Conservation (phyloP, 2,888 invertebrate species). For the Hyles lineata region DNA sequence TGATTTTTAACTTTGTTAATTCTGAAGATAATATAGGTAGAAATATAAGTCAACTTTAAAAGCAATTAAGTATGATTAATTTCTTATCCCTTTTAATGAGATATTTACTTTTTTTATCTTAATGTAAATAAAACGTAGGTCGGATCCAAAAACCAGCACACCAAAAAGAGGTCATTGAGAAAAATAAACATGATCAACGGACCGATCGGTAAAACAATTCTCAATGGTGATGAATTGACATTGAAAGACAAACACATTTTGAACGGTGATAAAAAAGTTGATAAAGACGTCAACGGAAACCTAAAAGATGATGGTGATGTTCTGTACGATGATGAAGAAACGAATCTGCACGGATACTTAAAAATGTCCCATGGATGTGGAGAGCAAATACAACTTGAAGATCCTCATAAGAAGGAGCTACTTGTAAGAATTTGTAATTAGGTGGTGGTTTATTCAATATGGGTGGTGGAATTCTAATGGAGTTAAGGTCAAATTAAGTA, state of each 20-base stretch:
- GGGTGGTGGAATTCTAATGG: constrained; percentile 29
- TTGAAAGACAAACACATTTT: constrained; percentile 26
- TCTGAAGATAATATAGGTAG: background rate
- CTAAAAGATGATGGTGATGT: constrained; percentile 21
- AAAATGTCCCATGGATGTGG: constrained; percentile 70
- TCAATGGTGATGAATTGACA: constrained; percentile 29
- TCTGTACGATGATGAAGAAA: constrained; percentile 44
- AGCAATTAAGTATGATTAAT: too few species aligned
- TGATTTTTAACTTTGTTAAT: background rate
- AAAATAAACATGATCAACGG: constrained; percentile 36
- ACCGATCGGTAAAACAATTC: constrained; percentile 32
- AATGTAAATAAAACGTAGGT: constrained; percentile 47
- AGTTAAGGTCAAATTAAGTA: too few species aligned
- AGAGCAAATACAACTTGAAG: constrained; percentile 70
- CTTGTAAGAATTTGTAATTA: constrained; percentile 61
- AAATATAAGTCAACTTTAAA: too few species aligned
- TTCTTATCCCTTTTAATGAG: background rate
- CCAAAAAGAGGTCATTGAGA: constrained; percentile 43
- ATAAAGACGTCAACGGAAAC: constrained; percentile 38
- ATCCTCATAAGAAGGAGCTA: constrained; percentile 71
- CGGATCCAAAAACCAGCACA: constrained; percentile 56
- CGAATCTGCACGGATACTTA: constrained; percentile 68
- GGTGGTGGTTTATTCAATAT: constrained; percentile 39
- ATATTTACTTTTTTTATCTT: constrained; percentile 18
- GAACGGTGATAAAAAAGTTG: constrained; percentile 32